phyloP scores from a whole-genome alignment of 2,113 vertebrate genomes.

The Agapornis roseicollis region DNA sequence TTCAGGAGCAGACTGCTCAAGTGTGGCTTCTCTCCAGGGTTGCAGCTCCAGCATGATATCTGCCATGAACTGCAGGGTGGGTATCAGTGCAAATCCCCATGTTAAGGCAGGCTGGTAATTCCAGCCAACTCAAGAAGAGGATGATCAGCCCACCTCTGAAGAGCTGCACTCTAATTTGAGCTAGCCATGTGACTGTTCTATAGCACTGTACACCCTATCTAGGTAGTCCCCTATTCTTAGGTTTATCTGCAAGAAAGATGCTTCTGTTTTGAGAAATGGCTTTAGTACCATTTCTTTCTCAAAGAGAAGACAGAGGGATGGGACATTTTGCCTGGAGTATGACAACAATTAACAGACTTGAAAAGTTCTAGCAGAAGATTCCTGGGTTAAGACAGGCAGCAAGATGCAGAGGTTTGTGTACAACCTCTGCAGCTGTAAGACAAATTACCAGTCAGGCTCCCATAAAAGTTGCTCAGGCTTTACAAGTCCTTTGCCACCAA shows the following conservation, averaged over 20 bases:
- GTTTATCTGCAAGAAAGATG: neutral
- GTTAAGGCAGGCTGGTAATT: neutral
- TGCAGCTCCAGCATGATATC: neutral
- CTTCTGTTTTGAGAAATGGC: neutral
- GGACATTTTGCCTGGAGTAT: neutral
- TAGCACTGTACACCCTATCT: neutral
- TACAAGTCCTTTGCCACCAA: neutral
- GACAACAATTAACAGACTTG: neutral
- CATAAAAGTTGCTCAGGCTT: neutral
- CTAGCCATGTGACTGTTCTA: neutral
- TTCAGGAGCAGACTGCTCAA: neutral
- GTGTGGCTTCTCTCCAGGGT: neutral
- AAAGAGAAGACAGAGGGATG: neutral
- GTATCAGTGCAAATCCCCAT: neutral
- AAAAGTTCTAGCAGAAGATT: neutral
- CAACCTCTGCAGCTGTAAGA: neutral
- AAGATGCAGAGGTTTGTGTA: neutral
- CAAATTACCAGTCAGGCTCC: neutral
- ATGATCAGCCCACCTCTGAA: neutral
- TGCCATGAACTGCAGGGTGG: neutral
- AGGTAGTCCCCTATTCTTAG: neutral
- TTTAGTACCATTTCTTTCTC: neutral
- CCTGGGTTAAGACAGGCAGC: neutral
- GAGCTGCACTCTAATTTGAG: neutral
- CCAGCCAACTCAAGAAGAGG: neutral